Conservation (phyloP, 2,888 invertebrate species). For the Aleiodes alternator region DNA sequence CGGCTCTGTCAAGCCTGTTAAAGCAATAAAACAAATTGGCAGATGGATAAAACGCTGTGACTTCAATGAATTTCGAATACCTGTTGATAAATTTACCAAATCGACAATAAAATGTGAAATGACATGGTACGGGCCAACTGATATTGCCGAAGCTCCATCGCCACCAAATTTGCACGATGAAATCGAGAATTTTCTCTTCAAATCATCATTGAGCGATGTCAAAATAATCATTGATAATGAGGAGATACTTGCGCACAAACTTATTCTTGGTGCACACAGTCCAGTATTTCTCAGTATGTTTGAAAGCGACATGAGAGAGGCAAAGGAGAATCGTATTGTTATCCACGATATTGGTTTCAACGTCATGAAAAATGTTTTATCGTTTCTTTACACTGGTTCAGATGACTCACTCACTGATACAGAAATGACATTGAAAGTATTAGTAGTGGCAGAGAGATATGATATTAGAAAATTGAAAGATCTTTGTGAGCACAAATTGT, state of each 20-base stretch:
- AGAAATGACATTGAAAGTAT: conserved; percentile 1
- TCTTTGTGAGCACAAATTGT: not conserved
- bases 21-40: too few species aligned
- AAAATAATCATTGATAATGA: conserved; percentile 11
- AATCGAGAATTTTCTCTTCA: not conserved
- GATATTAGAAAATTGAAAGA: conserved; percentile 15
- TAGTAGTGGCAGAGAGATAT: conserved; percentile 19
- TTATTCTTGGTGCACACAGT: conserved; percentile 8
- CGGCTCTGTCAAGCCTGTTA: too few species aligned
- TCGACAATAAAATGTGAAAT: not conserved
- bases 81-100: not conserved
- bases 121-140: too few species aligned
- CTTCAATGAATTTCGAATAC: not conserved
- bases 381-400: conserved; percentile 15
- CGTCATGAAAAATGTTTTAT: conserved; percentile 28
- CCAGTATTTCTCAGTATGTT: conserved; percentile 20
- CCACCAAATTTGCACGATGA: not conserved
- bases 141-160: too few species aligned
- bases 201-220: not conserved
- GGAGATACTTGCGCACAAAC: conserved; percentile 10
- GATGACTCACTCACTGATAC: not conserved
- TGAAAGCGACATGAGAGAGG: conserved; percentile 15
- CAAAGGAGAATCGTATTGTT: not conserved
- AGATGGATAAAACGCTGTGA: too few species aligned
- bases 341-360: conserved; percentile 2